Evolutionary conservation across 2,113 vertebrate genomes (phyloP).

Genomic region (Prionailurus bengalensis): DNA sequence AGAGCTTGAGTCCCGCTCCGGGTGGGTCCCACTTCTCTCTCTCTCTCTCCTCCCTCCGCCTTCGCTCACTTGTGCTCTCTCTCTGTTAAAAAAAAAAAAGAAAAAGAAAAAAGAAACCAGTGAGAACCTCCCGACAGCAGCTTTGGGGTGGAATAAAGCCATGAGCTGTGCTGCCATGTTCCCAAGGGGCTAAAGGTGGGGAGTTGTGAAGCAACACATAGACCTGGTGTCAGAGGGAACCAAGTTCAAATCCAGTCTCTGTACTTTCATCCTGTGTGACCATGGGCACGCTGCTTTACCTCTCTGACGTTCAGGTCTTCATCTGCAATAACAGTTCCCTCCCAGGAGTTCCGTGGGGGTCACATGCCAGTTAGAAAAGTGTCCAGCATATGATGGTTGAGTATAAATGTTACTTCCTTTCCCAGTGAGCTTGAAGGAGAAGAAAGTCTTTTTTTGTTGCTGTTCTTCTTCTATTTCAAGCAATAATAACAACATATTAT

Average conservation of each 20-base stretch:
- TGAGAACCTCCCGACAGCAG: neutral
- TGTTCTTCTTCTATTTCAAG: neutral
- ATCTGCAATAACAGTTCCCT: too few relatives aligned
- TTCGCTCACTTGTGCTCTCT: too few relatives aligned
- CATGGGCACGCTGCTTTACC: neutral
- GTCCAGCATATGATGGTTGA: neutral
- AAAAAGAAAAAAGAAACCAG: neutral
- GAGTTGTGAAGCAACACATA: neutral
- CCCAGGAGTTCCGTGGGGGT: neutral
- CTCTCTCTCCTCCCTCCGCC: too few relatives aligned
- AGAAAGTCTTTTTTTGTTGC: neutral
- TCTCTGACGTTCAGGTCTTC: neutral
- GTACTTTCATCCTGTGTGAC: neutral
- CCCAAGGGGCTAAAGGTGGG: neutral
- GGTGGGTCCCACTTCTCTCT: too few relatives aligned
- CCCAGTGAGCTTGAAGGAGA: neutral
- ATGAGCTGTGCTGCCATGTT: too few relatives aligned
- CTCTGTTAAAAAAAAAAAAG: too few relatives aligned
- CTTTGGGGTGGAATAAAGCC: neutral
- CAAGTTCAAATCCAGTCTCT: neutral
- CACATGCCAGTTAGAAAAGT: neutral
- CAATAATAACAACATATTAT: neutral
- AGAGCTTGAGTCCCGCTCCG: too few relatives aligned
- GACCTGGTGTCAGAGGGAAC: neutral
- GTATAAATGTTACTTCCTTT: neutral